These are phyloP conservation scores for crab-eating macaque (Macaca fascicularis) DNA, from an alignment of 2,113 vertebrate species.

Conservation along the genomic window DNA sequence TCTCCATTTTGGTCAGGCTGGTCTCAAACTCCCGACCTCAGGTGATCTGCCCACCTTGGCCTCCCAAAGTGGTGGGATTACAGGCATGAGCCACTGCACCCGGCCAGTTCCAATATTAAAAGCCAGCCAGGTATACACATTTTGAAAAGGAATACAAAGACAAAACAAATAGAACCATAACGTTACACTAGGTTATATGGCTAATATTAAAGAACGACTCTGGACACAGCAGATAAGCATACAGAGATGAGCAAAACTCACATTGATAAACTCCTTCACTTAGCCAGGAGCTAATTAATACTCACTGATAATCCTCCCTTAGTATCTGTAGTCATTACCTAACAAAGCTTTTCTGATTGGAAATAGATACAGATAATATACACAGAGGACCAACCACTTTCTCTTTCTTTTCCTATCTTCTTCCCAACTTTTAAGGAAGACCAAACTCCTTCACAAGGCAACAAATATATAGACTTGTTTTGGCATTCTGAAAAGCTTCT, in stretches of 20 bases:
- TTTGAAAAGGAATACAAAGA: slow-evolving; percentile 21
- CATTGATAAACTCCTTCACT: background rate
- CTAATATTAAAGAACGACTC: background rate
- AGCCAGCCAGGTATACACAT: background rate
- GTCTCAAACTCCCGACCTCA: no score
- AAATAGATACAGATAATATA: background rate
- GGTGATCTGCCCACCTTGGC: no score
- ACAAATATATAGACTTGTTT: background rate
- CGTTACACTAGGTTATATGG: background rate
- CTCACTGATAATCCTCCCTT: background rate
- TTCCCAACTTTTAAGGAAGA: background rate
- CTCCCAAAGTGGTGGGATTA: no score
- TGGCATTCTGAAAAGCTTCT: slow-evolving; percentile 9
- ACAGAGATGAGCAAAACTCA: background rate
- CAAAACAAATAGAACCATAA: background rate
- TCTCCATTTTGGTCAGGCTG: no score
- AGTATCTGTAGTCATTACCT: background rate
- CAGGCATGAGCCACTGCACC: no score
- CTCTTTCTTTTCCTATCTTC: background rate
- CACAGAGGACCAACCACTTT: background rate
- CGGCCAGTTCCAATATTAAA: background rate
- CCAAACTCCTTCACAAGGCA: background rate
- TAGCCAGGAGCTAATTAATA: background rate
- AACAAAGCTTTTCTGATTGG: background rate
- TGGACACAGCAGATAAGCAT: background rate